Percentiles rank a stretch among this genome's conserved stretches.
phyloP scores from a whole-genome alignment of 2,888 invertebrate species.

The Coenonympha arcania region DNA sequence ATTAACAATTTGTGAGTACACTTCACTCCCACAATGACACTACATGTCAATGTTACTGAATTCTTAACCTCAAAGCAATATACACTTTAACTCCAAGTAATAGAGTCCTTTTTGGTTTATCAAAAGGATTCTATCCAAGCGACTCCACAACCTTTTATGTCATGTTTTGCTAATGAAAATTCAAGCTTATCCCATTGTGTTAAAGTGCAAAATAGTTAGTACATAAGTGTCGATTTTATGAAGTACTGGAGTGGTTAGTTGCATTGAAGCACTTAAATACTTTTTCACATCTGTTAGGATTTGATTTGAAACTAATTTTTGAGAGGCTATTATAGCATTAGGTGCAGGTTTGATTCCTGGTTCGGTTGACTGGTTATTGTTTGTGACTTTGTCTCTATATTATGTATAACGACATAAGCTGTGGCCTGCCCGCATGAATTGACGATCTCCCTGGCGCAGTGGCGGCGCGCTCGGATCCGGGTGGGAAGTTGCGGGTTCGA shows the following conservation, averaged over 20 bases:
- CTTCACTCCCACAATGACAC: conserved; percentile 11
- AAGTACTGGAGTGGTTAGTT: conserved; percentile 7
- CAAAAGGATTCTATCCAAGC: not conserved
- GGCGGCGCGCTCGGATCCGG: no score
- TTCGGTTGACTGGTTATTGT: no score
- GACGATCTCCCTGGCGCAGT: no score
- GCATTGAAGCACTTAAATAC: conserved; percentile 6
- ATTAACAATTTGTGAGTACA: conserved; percentile 20
- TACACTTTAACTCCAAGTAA: not conserved
- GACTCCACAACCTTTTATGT: not conserved
- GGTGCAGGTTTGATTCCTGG: not conserved
- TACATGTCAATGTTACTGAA: conserved; percentile 7
- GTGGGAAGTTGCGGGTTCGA: no score
- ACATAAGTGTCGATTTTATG: not conserved
- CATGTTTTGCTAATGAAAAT: not conserved
- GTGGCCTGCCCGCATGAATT: no score
- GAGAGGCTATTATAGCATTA: conserved; percentile 7
- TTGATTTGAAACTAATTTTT: conserved; percentile 11
- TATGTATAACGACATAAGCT: no score
- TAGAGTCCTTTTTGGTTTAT: not conserved
- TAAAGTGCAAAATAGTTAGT: not conserved
- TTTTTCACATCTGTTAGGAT: conserved; percentile 13
- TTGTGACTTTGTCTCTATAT: no score
- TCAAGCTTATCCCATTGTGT: not conserved
- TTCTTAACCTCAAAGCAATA: not conserved